Conservation (phyloP, 2,113 vertebrate genomes). For the Pluvianellus socialis region DNA sequence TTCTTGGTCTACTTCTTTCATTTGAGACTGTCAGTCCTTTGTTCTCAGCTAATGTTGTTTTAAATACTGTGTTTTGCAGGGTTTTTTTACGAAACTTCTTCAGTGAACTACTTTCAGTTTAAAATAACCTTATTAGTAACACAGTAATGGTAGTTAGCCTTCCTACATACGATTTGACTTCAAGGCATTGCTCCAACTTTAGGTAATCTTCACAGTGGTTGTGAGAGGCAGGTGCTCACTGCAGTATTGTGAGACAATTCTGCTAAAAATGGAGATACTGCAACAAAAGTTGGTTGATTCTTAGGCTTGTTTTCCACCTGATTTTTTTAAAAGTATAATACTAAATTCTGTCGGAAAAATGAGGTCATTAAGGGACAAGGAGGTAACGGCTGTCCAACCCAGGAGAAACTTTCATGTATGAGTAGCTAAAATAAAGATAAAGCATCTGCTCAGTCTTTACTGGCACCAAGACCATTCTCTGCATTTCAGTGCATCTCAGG, state of each 20-base stretch:
- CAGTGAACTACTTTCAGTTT: constrained; percentile 43
- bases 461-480: background rate
- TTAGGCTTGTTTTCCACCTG: background rate
- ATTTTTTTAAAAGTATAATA: background rate
- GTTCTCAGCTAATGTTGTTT: background rate
- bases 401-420: background rate
- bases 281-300: background rate
- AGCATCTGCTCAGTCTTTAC: background rate
- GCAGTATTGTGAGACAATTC: constrained; percentile 2
- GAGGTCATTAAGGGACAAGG: background rate
- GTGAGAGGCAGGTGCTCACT: background rate
- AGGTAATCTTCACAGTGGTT: background rate
- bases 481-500: background rate
- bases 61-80: background rate
- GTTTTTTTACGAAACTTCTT: background rate
- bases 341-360: background rate
- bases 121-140: constrained; percentile 57
- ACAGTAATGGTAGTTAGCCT: background rate
- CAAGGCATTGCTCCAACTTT: background rate
- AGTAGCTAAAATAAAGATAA: background rate
- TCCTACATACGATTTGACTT: constrained; percentile 10
- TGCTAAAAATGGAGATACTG: background rate
- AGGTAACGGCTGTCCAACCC: background rate
- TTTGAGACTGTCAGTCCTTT: background rate
- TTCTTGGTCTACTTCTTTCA: background rate